Evolutionary conservation across 1,140 invertebrate species (phyloP), one percentile per base, ranked within the genome.

Genomic region (Nasonia giraulti): DNA sequence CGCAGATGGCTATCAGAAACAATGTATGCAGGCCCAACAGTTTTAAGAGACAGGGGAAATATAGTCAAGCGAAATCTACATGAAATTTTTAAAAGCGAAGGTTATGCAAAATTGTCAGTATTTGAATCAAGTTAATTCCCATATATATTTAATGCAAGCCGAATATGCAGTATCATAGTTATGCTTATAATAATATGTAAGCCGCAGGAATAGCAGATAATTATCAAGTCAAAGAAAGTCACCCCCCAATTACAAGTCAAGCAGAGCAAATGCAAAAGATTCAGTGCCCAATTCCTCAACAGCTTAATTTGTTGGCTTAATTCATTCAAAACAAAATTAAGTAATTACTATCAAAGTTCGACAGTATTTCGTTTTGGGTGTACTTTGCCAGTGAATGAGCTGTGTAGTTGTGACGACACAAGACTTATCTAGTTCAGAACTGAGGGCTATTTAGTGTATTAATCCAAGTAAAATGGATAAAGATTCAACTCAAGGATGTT

Each of bases 331-430:
- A 50, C 80, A 55, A 85, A 86, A 81, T 84, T 87, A 76, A 33
- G 80, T 62, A 17, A 68, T 88, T 80, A 89, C 73, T 10, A 88
- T 93, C 1, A 92, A 93, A 55, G 87, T 85, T 20, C 90, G 69
- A 50, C 89, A 92, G 12, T 93, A 93, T 85, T 85, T 89, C 40
- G 88, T 93, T 47, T 80, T 93, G 11, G 90, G 90, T 40, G 47
- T 77, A 2, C 88, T 96, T 76, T 95, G 95, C 0, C 91, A 92
- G 83, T 95, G 95, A 12, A 95, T 95, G 83, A 95, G 94, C 75
- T 94, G 95, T 76, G 93, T 94, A 89, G 95, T 95, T 37, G 92
- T 93, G 62, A 89, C 93, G 83, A 94, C 93, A 69, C 92, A 93
- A 80, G 90, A 92, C 75, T 47, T 89, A 14, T 83, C 91, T 50